A percentile compares a stretch with the other conserved stretches of the same genome.
phyloP scores from a whole-genome alignment of 64 coral and sea anemone genomes.

The Actinia equina region DNA sequence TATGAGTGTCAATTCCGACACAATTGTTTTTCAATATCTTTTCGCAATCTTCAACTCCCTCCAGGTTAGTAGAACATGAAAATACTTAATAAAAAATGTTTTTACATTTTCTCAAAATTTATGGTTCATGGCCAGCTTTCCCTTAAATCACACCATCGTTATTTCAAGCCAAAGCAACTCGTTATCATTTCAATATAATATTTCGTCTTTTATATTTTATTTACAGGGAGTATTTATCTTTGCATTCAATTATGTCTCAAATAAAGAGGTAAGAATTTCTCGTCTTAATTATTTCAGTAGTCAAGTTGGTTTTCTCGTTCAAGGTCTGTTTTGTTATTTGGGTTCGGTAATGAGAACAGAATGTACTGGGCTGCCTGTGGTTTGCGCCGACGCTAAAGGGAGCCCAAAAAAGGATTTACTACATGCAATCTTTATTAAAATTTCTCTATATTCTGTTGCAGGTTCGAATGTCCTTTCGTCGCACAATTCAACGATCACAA shows the following conservation, averaged over 20 bases:
- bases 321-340: too few relatives aligned
- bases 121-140: too few relatives aligned
- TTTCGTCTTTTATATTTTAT: background rate
- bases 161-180: too few relatives aligned
- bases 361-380: too few relatives aligned
- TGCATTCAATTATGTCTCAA: background rate
- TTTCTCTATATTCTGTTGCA: background rate
- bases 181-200: background rate
- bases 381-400: background rate
- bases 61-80: background rate
- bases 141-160: too few relatives aligned
- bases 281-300: too few relatives aligned
- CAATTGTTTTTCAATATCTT: background rate
- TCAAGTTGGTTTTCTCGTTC: too few relatives aligned
- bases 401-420: background rate
- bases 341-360: too few relatives aligned
- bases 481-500: conserved; percentile 2
- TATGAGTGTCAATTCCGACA: background rate
- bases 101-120: too few relatives aligned
- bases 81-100: too few relatives aligned
- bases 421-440: background rate
- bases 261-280: conserved; percentile 4
- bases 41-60: background rate
- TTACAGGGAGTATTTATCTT: conserved; percentile 6
- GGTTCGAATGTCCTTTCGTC: conserved; percentile 3